A percentile compares a stretch with the other conserved stretches of the same genome.
Evolutionary conservation across 2,113 vertebrate genomes (phyloP).

Genomic region (Helogale parvula): DNA sequence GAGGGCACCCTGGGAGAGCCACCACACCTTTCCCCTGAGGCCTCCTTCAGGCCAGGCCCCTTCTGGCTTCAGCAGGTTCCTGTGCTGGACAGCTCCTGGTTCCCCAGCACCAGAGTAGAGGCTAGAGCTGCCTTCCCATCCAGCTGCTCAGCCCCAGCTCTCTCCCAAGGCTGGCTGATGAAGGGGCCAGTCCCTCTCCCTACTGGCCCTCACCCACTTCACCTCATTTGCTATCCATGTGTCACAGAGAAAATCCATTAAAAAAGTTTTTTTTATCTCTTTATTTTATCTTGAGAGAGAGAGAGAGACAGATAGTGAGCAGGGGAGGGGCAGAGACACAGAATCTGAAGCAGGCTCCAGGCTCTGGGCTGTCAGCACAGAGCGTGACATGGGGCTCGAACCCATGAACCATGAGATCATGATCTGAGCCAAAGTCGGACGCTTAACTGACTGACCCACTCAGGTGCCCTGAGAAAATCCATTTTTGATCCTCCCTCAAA

Average conservation of each 20-base stretch:
- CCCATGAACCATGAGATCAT: no score
- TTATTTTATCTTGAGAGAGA: no score
- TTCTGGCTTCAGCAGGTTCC: constrained; percentile 73
- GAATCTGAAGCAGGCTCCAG: no score
- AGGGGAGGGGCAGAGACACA: no score
- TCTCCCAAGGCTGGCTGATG: background rate
- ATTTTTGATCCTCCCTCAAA: background rate
- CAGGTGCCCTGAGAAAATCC: background rate
- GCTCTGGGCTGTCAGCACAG: no score
- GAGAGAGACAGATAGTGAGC: no score
- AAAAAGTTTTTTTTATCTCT: no score
- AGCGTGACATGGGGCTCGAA: no score
- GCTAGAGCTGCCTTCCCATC: background rate
- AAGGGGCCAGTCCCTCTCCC: background rate
- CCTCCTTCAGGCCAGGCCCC: background rate
- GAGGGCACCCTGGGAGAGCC: background rate
- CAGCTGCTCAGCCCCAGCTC: background rate
- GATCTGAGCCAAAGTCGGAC: no score
- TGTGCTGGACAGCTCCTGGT: constrained; percentile 81
- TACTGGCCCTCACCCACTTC: no score
- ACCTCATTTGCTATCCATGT: background rate
- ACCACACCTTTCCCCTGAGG: background rate
- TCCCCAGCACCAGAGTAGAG: background rate
- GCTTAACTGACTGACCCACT: no score
- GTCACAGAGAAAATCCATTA: background rate